Base-by-base conservation (phyloP, 1,140 invertebrate genomes). In the Leucophenga varia region DNA sequence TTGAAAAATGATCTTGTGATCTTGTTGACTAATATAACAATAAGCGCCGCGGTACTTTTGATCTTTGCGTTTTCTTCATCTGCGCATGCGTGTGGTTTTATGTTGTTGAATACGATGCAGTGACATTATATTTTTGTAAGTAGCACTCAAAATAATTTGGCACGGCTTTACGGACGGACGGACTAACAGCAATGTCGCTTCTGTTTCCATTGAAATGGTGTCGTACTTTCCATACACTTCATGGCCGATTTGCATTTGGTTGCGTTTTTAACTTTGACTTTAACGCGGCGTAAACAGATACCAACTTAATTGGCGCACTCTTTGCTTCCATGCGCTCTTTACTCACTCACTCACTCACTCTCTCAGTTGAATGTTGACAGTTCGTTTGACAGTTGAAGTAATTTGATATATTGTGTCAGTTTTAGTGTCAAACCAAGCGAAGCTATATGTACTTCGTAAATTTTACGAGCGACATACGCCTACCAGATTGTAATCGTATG, bases 341-440 rank as follows among this genome's bases (percentile, higher is more conserved):
- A 25, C 22, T 25, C 22, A n/a, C n/a, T 25, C 22, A 25, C 22
- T 25, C 22, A 25, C 22, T 6, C 22, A 25, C 22, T 6, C 22
- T 25, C 22, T 25, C 22, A 49, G 20, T 17, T 22, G 19, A 28
- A 12, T 12, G 5, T 43, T 12, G 41, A n/a, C 36, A 18, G 17
- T 13, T 37, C 54, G 63, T 47, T 25, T 67, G 64, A 67, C 64
- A 67, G 67, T 67, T 65, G 59, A 64, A n/a, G 63, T 68, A 67
- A 67, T 49, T 43, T 68, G 59, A 67, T 67, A 67, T 63, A 67
- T 67, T 67, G 59, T 67, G 63, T 67, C 63, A 67, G 56, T 67
- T 67, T 5, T 5, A 25, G 22, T 25, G 64, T 68, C 63, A 67
- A 51, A n/a, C n/a, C n/a, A n/a, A n/a, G n/a, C n/a, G n/a, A n/a